Base-by-base conservation (phyloP, 2,797 vertebrate genomes). In the Protonibea diacanthus region DNA sequence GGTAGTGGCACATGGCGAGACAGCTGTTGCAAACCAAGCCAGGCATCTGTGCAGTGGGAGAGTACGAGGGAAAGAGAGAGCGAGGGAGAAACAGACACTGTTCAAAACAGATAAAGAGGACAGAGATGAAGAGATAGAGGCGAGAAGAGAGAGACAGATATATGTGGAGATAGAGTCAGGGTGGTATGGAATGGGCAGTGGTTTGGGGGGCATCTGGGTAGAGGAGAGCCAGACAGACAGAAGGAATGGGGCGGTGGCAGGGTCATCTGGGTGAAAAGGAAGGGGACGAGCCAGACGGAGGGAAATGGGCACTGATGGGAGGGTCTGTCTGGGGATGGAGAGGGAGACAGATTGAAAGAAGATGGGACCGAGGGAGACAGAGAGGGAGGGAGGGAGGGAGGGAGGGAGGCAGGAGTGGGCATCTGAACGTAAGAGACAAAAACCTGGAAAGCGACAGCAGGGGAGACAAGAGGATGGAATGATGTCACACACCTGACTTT, bases 1-100 rank as follows among this genome's bases (percentile, higher is more conserved):
- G 95, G 94, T 95, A 77, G 93, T 86, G 93, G 93, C 95, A 96
- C 95, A 96, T 96, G 95, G 95, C 83, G 86, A 91, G 93, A 94
- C 95, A 96, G 95, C 95, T 96, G 95, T 95, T 96, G 95, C 92
- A 67, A 93, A 90, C 89, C 92, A 88, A 94, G 94, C 93, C 92
- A 94, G 95, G 93, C 95, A 96, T 96, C 95, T 95, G 95, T 95
- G 95, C 91, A 76, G 88, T 85, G 84, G 91, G 89, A 93, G 88
- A 84, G 84, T n/a, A 85, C 40, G 72, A 87, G 85, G 73, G 74
- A 84, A 82, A 78, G 87, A 86, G 78, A 87, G 80, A 69, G 62
- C 8, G 56, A 80, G 65, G 59, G 68, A 81, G 79, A 55, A 57
- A 64, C 65, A 21, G 78, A 63, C 60, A 13, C n/a, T 27, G 71